A percentile compares a stretch with the other conserved stretches of the same genome.
phyloP scores from a whole-genome alignment of 2,888 invertebrate species.

The Heteromyza rotundicornis region DNA sequence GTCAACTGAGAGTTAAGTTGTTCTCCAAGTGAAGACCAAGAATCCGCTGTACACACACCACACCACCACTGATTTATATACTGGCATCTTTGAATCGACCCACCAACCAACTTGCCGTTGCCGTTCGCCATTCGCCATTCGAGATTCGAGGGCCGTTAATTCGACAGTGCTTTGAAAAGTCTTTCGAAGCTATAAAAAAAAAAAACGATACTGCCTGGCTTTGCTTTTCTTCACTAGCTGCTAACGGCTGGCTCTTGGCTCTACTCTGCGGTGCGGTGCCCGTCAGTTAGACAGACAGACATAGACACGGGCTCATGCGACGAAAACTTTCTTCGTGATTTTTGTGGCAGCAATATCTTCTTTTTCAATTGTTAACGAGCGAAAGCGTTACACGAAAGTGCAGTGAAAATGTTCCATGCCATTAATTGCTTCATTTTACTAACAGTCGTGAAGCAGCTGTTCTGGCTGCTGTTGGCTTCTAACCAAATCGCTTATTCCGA shows the following conservation, averaged over 20 bases:
- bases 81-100: no score
- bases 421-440: slow-evolving; percentile 26
- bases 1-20: slow-evolving; percentile 11
- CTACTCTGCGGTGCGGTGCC: slow-evolving; percentile 39
- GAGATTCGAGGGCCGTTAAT: slow-evolving; percentile 40
- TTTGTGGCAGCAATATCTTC: slow-evolving; percentile 26
- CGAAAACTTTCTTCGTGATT: slow-evolving; percentile 15
- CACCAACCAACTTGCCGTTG: neutral
- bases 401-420: slow-evolving; percentile 49
- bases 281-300: neutral
- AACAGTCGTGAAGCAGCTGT: slow-evolving; percentile 15
- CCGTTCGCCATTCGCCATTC: neutral
- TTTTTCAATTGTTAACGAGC: slow-evolving; percentile 58
- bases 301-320: neutral
- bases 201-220: neutral
- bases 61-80: no score
- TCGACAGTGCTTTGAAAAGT: slow-evolving; percentile 26
- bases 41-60: neutral
- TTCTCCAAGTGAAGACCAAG: neutral
- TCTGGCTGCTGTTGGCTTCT: slow-evolving; percentile 3
- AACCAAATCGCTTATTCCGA: neutral
- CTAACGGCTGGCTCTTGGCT: slow-evolving; percentile 33
- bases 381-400: slow-evolving; percentile 49
- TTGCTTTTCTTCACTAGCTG: slow-evolving; percentile 38
- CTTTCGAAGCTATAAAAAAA: neutral